A percentile compares a stretch with the other conserved stretches of the same genome.
phyloP scores from a whole-genome alignment of 2,113 vertebrate genomes.

The Tyrannus savana region DNA sequence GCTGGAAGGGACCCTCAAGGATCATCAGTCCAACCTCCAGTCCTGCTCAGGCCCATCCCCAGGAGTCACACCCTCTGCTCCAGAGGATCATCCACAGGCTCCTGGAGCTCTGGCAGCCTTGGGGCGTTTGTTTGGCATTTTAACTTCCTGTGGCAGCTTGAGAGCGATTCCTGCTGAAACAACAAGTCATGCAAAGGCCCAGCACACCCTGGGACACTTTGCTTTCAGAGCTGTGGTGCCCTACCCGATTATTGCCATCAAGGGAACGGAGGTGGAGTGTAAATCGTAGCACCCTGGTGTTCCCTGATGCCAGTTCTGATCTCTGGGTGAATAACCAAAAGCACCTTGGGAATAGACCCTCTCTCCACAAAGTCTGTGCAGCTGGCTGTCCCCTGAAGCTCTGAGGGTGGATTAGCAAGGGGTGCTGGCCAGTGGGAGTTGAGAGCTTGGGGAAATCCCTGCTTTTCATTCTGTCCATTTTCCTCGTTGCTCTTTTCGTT shows the following conservation, averaged over 20 bases:
- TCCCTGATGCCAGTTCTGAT: too few relatives aligned
- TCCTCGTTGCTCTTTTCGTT: neutral
- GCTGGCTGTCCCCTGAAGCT: neutral
- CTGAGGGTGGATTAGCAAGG: neutral
- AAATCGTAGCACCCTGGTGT: too few relatives aligned
- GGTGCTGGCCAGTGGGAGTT: neutral
- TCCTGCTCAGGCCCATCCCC: neutral
- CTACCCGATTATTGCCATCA: too few relatives aligned
- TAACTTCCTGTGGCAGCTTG: neutral
- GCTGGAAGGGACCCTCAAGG: neutral
- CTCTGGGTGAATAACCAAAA: too few relatives aligned
- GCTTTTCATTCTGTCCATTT: neutral
- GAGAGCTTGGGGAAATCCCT: neutral
- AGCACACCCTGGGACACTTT: neutral
- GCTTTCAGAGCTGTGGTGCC: neutral
- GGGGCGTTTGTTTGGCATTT: neutral
- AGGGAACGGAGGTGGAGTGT: too few relatives aligned
- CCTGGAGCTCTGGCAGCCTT: neutral
- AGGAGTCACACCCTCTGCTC: neutral
- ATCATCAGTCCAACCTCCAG: neutral
- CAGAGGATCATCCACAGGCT: neutral
- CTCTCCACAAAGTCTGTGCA: neutral
- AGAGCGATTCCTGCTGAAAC: conserved; percentile 2
- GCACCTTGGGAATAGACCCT: too few relatives aligned
- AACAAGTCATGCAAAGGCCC: neutral